Conservation (phyloP, 2,113 vertebrate genomes). For the Ammospiza nelsoni region DNA sequence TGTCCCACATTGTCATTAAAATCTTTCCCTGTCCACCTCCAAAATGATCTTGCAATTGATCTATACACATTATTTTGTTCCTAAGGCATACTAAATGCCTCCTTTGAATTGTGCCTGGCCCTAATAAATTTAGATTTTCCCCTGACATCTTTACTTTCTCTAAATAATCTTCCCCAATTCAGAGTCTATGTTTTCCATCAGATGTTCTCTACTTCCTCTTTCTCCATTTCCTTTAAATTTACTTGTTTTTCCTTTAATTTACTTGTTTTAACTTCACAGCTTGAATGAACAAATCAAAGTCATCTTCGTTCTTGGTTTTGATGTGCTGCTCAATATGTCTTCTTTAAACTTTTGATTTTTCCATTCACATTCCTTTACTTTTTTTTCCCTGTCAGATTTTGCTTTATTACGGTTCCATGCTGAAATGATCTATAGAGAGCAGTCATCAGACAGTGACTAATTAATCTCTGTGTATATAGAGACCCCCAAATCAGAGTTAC, state of each 20-base stretch:
- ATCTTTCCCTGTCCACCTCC: neutral
- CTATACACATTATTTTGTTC: neutral
- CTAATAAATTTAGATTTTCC: neutral
- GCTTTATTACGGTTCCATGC: neutral
- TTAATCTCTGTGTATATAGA: neutral
- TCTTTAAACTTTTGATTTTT: neutral
- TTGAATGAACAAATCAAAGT: neutral
- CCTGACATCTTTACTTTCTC: neutral
- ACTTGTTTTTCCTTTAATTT: neutral
- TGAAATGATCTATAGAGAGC: neutral
- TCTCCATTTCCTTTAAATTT: neutral
- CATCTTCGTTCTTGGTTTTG: neutral
- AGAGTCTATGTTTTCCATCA: neutral
- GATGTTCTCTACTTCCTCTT: slow-evolving; percentile 3
- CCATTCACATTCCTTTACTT: neutral
- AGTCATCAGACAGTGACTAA: neutral
- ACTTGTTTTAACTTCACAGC: neutral
- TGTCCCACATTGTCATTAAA: neutral
- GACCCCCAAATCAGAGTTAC: neutral
- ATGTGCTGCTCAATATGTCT: neutral
- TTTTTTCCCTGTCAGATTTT: neutral
- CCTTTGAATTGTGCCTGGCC: neutral
- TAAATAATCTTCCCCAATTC: slow-evolving; percentile 4
- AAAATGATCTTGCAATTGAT: neutral
- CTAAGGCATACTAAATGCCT: neutral